Percentiles rank a stretch among this genome's conserved stretches.
These are phyloP conservation scores for Cryptocephalus primarius DNA, from an alignment of 2,888 invertebrate species.

Conservation along the genomic window DNA sequence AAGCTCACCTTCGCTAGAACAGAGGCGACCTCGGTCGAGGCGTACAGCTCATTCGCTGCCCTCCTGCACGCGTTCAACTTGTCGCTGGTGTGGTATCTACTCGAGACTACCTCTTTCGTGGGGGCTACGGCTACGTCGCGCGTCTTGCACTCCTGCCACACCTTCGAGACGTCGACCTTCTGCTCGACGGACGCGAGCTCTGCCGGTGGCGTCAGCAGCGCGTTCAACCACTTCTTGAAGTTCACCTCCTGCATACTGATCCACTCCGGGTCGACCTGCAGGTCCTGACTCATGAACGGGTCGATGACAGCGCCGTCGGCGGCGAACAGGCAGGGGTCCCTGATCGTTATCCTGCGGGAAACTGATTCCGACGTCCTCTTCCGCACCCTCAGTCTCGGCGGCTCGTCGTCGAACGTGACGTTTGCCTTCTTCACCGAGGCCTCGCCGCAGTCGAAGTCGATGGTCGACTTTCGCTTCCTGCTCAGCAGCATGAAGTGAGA, in stretches of 20 bases:
- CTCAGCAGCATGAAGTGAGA: no score
- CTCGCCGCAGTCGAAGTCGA: no score
- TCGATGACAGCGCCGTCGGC: constrained; percentile 20
- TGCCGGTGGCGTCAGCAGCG: constrained; percentile 61
- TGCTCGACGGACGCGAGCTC: constrained; percentile 53
- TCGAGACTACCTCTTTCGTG: constrained; percentile 59
- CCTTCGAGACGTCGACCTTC: constrained; percentile 59
- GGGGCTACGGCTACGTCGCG: constrained; percentile 53
- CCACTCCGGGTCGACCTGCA: constrained; percentile 57
- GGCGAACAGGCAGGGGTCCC: constrained; percentile 23
- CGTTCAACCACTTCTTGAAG: constrained; percentile 72
- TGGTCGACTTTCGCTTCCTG: no score
- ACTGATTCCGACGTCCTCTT: constrained; percentile 5
- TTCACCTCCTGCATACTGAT: constrained; percentile 57
- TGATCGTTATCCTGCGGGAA: constrained; percentile 15
- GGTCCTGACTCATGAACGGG: constrained; percentile 42
- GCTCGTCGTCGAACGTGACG: no score
- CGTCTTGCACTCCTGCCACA: constrained; percentile 65
- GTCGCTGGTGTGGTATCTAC: constrained; percentile 54
- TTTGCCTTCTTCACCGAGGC: no score
- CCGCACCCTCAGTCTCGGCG: no score
- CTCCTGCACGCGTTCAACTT: constrained; percentile 53
- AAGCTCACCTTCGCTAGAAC: constrained; percentile 47
- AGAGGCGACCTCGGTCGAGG: constrained; percentile 34
- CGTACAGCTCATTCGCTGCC: constrained; percentile 36